These are phyloP conservation scores for Nettapus auritus DNA, from an alignment of 2,113 vertebrate species.

Conservation along the genomic window DNA sequence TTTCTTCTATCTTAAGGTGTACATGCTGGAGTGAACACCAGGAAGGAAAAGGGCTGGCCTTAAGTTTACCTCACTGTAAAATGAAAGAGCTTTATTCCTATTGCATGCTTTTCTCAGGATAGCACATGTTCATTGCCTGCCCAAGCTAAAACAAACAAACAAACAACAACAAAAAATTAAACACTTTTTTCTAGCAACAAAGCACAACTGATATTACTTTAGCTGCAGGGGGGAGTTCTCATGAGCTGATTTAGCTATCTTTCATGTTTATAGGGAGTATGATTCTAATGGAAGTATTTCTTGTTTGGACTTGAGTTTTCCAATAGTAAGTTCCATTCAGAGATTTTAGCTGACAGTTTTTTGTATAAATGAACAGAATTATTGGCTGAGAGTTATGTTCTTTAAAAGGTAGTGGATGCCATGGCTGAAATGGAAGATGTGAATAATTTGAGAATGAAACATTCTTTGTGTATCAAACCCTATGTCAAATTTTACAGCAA, in stretches of 20 bases:
- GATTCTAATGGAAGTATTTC: not conserved
- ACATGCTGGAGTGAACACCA: accelerated
- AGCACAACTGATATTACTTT: not conserved
- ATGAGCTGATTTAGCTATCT: not conserved
- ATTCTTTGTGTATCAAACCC: not conserved
- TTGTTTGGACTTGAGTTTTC: conserved; percentile 14
- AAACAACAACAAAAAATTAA: not conserved
- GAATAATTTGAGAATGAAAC: not conserved
- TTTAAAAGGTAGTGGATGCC: not conserved
- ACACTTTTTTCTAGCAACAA: not conserved
- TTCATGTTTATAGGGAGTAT: not conserved
- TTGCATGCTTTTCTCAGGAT: not conserved
- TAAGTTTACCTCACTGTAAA: not conserved
- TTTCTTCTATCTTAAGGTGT: accelerated
- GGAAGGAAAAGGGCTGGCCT: not conserved
- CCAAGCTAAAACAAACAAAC: not conserved
- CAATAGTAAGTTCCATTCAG: not conserved
- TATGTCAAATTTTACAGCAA: not conserved
- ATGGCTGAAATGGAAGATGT: not conserved
- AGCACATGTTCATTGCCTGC: not conserved
- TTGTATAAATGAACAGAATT: not conserved
- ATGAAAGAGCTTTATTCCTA: not conserved
- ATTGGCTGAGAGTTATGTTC: not conserved
- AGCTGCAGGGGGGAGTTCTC: conserved; percentile 10
- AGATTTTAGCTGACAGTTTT: not conserved